A percentile compares a stretch with the other conserved stretches of the same genome.
phyloP scores from a whole-genome alignment of 2,113 vertebrate genomes.

The Nipponia nippon region DNA sequence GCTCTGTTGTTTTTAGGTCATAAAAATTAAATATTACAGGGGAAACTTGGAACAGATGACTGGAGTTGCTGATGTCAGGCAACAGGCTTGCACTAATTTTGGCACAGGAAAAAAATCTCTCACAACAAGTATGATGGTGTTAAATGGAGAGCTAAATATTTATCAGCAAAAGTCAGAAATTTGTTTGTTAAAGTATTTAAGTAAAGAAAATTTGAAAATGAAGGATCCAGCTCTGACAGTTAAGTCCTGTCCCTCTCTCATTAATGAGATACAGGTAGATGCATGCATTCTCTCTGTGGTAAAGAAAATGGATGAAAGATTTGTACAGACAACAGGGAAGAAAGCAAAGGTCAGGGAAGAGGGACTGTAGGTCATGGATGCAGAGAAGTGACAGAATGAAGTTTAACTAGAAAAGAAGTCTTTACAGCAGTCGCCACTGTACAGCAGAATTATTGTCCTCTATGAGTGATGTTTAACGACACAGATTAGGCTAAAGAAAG shows the following conservation, averaged over 20 bases:
- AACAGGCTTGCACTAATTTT: neutral
- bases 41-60: neutral
- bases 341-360: neutral
- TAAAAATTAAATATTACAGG: neutral
- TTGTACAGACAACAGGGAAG: neutral
- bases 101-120: neutral
- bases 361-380: neutral
- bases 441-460: neutral
- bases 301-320: neutral
- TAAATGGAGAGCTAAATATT: neutral
- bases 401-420: neutral
- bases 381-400: neutral
- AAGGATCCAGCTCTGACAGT: neutral
- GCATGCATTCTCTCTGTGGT: neutral
- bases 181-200: neutral
- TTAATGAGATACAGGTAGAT: neutral
- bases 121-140: neutral
- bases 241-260: neutral
- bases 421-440: rapidly evolving
- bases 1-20: neutral
- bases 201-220: neutral
- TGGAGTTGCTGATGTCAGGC: neutral
- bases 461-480: neutral
- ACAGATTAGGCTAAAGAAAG: neutral
- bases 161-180: neutral